Base-by-base conservation (phyloP, 2,797 vertebrate species). In the Microhierax caerulescens region DNA sequence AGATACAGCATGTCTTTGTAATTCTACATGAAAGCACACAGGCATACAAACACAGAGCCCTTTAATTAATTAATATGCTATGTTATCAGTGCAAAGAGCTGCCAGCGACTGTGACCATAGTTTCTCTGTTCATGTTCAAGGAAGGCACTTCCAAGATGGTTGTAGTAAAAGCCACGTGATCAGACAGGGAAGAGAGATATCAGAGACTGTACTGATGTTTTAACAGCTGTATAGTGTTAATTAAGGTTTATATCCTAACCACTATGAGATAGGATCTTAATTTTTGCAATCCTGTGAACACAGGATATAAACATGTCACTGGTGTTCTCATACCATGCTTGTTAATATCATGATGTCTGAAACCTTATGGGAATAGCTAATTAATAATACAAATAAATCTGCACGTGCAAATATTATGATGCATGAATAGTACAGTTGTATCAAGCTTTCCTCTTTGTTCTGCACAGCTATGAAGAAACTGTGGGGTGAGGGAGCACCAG, bases 391-490 rank as follows among this genome's bases (percentile, higher is more conserved):
- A 60, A 80, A 60, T 47, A 85, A 60, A 61, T n/a, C 61, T 68
- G 47, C 41, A 50, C 32, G 34, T 79, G 61, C 25, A 61, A 67
- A 43, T 21, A 74, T 10, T 23, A 37, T 48, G 48, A 47, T 73
- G 32, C 21, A 27, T 36, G 23, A 79, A 59, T 13, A 57, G 53
- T 34, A 21, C 51, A 60, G 54, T 19, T 61, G 12, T 48, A 80
- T 63, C 19, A 47, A 60, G 23, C 28, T 54, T 68, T 75, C 32
- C 36, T 61, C 61, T 80, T 68, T 50, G 39, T 37, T 37, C 57
- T 50, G 28, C 37, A 54, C 32, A 99, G 99, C 99, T 39, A 93
- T 99, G 91, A 95, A 93, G 30, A 95, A 86, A 79, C 95, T 99
- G 47, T 97, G 98, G 64, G 98, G 98, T 32, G 95, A 97, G 28